Evolutionary conservation across 2,113 vertebrate genomes (phyloP).

Genomic region (Elephantulus edwardii): DNA sequence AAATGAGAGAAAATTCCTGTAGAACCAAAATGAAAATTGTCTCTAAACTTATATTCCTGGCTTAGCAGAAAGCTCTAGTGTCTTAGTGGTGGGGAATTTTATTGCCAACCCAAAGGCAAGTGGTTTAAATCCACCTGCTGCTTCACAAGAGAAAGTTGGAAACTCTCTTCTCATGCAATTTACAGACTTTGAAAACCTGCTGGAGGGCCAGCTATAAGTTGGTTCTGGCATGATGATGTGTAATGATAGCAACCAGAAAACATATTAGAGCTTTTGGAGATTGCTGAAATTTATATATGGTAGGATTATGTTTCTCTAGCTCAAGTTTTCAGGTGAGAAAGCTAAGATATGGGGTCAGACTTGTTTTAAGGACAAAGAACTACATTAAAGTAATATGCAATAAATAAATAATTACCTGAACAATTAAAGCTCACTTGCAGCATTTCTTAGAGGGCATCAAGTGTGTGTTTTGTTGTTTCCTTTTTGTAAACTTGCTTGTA

Average conservation of each 20-base stretch:
- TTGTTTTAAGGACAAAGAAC: neutral
- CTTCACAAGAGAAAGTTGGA: too few species aligned
- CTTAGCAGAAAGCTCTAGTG: too few species aligned
- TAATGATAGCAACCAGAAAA: neutral
- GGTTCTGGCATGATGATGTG: too few species aligned
- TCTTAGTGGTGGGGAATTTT: too few species aligned
- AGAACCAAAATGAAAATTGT: accelerated
- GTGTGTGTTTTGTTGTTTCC: neutral
- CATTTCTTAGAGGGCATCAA: neutral
- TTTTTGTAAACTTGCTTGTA: neutral
- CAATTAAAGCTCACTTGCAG: neutral
- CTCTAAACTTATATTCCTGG: accelerated
- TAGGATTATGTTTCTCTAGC: neutral
- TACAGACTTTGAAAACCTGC: too few species aligned
- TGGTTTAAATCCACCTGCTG: too few species aligned
- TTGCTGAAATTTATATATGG: neutral
- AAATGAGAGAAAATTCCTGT: too few species aligned
- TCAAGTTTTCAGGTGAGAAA: neutral
- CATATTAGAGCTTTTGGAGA: neutral
- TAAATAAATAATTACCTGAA: neutral
- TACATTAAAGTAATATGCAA: neutral
- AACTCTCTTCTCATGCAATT: too few species aligned
- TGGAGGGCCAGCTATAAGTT: too few species aligned
- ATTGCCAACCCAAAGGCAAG: too few species aligned
- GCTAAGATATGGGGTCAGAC: accelerated